Evolutionary conservation across 2,888 invertebrate species (phyloP).

Genomic region (Ornithoptera priamus): DNA sequence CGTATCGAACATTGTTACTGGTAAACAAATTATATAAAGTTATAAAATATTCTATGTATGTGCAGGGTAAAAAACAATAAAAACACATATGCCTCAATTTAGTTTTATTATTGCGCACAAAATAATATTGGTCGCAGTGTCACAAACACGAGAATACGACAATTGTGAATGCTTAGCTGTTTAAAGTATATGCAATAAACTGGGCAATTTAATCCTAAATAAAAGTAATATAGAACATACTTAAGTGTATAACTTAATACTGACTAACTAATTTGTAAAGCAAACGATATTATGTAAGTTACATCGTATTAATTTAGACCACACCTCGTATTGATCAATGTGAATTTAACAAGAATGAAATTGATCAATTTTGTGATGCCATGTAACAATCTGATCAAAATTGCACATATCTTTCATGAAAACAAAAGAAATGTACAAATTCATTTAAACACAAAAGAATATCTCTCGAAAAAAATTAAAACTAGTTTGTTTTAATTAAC

Average conservation of each 20-base stretch:
- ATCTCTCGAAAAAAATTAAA: too few species aligned
- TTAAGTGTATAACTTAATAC: slow-evolving; percentile 33
- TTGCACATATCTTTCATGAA: slow-evolving; percentile 8
- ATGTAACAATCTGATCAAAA: slow-evolving; percentile 9
- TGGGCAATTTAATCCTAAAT: slow-evolving; percentile 45
- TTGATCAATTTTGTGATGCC: slow-evolving; percentile 12
- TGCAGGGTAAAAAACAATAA: slow-evolving; percentile 32
- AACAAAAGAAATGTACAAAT: slow-evolving; percentile 18
- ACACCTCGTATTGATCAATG: not conserved
- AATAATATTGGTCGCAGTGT: slow-evolving; percentile 61
- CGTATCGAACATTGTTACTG: slow-evolving; percentile 64
- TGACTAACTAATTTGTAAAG: slow-evolving; percentile 28
- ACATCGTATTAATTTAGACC: slow-evolving; percentile 18
- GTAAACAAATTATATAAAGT: slow-evolving; percentile 62
- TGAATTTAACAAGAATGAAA: not conserved
- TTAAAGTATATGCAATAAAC: slow-evolving; percentile 53
- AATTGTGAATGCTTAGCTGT: slow-evolving; percentile 52
- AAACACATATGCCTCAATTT: slow-evolving; percentile 51
- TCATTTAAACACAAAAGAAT: not conserved
- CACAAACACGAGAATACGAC: slow-evolving; percentile 2
- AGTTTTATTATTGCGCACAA: slow-evolving; percentile 68
- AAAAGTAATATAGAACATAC: slow-evolving; percentile 34
- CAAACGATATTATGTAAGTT: slow-evolving; percentile 20
- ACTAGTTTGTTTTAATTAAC: not conserved
- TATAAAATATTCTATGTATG: slow-evolving; percentile 14